These are phyloP conservation scores for Malacosoma neustria DNA, from an alignment of 2,888 invertebrate species.

Conservation along the genomic window DNA sequence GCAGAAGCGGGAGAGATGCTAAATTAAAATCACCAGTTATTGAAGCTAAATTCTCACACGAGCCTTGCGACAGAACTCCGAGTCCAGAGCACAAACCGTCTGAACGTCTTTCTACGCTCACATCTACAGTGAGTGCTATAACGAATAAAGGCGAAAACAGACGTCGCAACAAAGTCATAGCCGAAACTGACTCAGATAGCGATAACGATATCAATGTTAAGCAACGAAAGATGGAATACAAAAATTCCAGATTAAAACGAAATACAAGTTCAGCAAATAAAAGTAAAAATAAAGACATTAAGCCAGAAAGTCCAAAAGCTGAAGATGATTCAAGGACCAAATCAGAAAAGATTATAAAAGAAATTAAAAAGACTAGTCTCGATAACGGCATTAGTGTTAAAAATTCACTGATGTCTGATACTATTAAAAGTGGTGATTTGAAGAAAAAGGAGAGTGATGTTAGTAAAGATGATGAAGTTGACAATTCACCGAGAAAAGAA, in stretches of 20 bases:
- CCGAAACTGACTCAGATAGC: constrained; percentile 58
- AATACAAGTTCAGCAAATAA: constrained; percentile 55
- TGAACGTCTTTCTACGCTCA: constrained; percentile 73
- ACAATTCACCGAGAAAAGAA: constrained; percentile 20
- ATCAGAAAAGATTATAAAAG: constrained; percentile 50
- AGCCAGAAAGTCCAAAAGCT: constrained; percentile 36
- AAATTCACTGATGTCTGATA: constrained; percentile 17
- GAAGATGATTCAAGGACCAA: constrained; percentile 46
- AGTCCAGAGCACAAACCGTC: constrained; percentile 64
- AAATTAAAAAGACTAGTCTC: constrained; percentile 46
- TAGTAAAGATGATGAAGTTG: constrained; percentile 22
- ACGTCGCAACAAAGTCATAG: constrained; percentile 61
- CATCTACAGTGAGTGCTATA: constrained; percentile 66
- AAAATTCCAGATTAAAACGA: constrained; percentile 60
- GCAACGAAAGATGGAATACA: constrained; percentile 60
- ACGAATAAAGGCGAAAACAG: constrained; percentile 67
- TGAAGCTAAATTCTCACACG: constrained; percentile 81
- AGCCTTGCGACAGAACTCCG: constrained; percentile 63
- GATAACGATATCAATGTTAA: constrained; percentile 54
- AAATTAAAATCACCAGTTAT: constrained; percentile 82
- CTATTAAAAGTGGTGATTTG: constrained; percentile 25
- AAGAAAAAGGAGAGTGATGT: constrained; percentile 20
- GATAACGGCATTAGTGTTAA: constrained; percentile 34
- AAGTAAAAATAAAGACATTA: constrained; percentile 44
- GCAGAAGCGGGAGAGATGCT: constrained; percentile 85